Percentiles rank a stretch among this genome's conserved stretches.
These are phyloP conservation scores for Clavelina lepadiformis DNA, from an alignment of 23 tunicate species.

Conservation along the genomic window DNA sequence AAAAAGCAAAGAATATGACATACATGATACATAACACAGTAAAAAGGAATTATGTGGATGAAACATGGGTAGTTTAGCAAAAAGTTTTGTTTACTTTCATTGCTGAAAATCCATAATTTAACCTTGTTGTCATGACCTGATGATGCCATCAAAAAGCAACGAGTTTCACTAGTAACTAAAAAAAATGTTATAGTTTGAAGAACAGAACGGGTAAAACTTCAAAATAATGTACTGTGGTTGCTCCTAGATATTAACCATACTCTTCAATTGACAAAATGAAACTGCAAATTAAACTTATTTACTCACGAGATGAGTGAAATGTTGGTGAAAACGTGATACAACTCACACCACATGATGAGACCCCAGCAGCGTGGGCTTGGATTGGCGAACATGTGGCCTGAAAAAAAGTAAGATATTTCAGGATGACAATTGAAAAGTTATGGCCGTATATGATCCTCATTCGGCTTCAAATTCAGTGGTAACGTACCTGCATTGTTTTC, in stretches of 20 bases:
- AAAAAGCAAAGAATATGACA: background rate
- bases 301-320: slow-evolving; percentile 24
- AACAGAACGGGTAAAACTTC: no score
- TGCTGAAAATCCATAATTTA: slow-evolving; percentile 68
- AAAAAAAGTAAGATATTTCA: no score
- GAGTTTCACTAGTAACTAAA: slow-evolving; percentile 21
- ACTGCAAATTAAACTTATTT: background rate
- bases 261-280: background rate
- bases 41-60: no score
- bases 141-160: slow-evolving; percentile 65
- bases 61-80: no score
- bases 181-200: background rate
- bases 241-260: no score
- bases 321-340: slow-evolving; percentile 79
- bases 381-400: slow-evolving; percentile 52
- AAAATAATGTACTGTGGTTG: no score
- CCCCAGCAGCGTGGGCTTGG: slow-evolving; percentile 85
- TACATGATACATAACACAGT: background rate
- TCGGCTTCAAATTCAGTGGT: no score
- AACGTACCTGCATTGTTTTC: slow-evolving; percentile 12
- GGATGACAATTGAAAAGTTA: no score
- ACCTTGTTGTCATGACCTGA: slow-evolving; percentile 77
- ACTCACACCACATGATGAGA: slow-evolving; percentile 80
- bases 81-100: slow-evolving; percentile 30
- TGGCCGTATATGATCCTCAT: no score